phyloP scores from a whole-genome alignment of 2,888 invertebrate species.

The Drosophila merina region DNA sequence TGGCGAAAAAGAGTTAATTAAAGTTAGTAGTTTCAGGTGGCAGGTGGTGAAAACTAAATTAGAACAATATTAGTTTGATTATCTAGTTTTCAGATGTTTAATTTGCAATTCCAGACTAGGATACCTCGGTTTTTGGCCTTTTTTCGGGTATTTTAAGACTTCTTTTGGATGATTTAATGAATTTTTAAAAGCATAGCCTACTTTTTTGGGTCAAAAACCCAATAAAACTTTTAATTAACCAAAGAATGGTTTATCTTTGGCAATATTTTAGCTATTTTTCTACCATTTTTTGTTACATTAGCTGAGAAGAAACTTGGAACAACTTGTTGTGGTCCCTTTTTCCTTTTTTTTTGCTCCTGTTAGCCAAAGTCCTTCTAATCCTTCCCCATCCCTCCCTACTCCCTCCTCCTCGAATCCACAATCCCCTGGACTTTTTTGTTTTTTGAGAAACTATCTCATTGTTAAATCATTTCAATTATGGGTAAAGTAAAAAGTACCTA shows the following conservation, averaged over 20 bases:
- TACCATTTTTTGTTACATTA: neutral
- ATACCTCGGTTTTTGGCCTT: too few species aligned
- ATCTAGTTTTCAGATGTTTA: neutral
- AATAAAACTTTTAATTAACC: conserved; percentile 1
- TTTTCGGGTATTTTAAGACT: too few species aligned
- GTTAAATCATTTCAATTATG: conserved; percentile 66
- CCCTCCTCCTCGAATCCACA: neutral
- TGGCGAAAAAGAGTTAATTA: conserved; percentile 7
- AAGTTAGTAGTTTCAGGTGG: neutral
- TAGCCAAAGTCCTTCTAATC: conserved; percentile 16
- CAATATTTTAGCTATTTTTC: neutral
- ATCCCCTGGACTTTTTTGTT: neutral
- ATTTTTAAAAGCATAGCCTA: too few species aligned
- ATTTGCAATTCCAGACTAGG: neutral
- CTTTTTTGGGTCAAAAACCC: neutral
- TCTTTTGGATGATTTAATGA: too few species aligned
- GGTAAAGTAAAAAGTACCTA: conserved; percentile 39
- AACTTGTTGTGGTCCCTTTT: conserved; percentile 6
- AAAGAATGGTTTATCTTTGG: neutral
- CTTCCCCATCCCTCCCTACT: neutral
- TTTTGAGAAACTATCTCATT: conserved; percentile 42
- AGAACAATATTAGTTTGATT: neutral
- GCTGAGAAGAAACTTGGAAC: neutral
- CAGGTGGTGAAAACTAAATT: neutral
- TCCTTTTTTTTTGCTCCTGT: neutral